A percentile compares a stretch with the other conserved stretches of the same genome.
Evolutionary conservation across 2,888 invertebrate genomes (phyloP).

Genomic region (Erebia palarica): DNA sequence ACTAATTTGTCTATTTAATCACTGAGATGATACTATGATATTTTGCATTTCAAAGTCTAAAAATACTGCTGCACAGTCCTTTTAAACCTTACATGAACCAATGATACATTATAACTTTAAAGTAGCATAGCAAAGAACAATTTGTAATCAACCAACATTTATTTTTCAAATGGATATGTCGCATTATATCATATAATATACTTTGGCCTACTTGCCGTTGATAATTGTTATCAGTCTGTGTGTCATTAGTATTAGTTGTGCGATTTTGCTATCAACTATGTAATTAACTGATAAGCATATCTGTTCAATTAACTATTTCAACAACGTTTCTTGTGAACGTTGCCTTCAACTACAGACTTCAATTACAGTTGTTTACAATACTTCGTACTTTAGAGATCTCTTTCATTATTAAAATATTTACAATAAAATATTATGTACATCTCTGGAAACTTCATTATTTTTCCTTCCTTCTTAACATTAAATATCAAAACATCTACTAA

Average conservation of each 20-base stretch:
- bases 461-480: too few relatives aligned
- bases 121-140: neutral
- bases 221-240: conserved; percentile 67
- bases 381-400: neutral
- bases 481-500: too few relatives aligned
- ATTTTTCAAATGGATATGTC: neutral
- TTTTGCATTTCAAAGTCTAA: neutral
- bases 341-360: neutral
- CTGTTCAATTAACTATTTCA: conserved; percentile 19
- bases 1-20: neutral
- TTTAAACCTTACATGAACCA: too few relatives aligned
- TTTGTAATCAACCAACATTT: neutral
- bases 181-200: conserved; percentile 40
- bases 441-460: too few relatives aligned
- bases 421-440: too few relatives aligned
- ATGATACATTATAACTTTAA: too few relatives aligned
- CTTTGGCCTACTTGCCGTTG: conserved; percentile 70
- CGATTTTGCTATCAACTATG: conserved; percentile 60
- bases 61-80: too few relatives aligned
- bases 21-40: neutral
- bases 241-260: conserved; percentile 65
- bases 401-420: neutral
- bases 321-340: conserved; percentile 7
- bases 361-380: neutral
- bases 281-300: conserved; percentile 27